phyloP scores from a whole-genome alignment of 1,140 invertebrate species.

The Diachasmimorpha longicaudata region DNA sequence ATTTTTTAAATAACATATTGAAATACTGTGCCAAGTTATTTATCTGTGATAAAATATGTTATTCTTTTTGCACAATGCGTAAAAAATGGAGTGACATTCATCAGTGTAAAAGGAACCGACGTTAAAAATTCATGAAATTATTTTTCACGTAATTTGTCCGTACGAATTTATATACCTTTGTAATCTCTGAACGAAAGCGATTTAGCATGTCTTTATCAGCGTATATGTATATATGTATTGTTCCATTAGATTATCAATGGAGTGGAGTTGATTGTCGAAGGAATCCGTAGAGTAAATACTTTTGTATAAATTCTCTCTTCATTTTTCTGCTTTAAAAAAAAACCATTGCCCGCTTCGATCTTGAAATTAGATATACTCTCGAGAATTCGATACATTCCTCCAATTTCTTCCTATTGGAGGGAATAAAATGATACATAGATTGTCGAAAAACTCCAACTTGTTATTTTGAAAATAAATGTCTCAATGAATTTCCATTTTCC shows the following conservation, averaged over 20 bases:
- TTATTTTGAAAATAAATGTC: not conserved
- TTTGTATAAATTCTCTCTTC: not conserved
- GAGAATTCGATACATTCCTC: too few relatives aligned
- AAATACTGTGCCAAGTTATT: constrained; percentile 1
- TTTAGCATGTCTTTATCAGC: constrained; percentile 37
- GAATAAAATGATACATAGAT: not conserved
- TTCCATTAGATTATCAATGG: constrained; percentile 8
- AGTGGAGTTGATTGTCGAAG: not conserved
- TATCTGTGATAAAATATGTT: not conserved
- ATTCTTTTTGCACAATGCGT: not conserved
- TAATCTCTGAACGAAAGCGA: not conserved
- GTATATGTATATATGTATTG: constrained; percentile 46
- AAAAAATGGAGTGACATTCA: not conserved
- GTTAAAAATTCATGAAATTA: not conserved
- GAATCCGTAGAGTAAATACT: not conserved
- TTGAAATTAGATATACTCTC: not conserved
- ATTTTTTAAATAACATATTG: not conserved
- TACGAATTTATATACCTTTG: not conserved
- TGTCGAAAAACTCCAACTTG: not conserved
- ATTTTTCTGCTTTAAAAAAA: not conserved
- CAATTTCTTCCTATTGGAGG: not conserved
- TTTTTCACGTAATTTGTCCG: not conserved
- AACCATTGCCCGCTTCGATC: not conserved
- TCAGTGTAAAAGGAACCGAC: not conserved
- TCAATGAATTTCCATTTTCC: not conserved